A percentile compares a stretch with the other conserved stretches of the same genome.
These are phyloP conservation scores for Hipposideros larvatus DNA, from an alignment of 2,797 vertebrate species.

Conservation along the genomic window DNA sequence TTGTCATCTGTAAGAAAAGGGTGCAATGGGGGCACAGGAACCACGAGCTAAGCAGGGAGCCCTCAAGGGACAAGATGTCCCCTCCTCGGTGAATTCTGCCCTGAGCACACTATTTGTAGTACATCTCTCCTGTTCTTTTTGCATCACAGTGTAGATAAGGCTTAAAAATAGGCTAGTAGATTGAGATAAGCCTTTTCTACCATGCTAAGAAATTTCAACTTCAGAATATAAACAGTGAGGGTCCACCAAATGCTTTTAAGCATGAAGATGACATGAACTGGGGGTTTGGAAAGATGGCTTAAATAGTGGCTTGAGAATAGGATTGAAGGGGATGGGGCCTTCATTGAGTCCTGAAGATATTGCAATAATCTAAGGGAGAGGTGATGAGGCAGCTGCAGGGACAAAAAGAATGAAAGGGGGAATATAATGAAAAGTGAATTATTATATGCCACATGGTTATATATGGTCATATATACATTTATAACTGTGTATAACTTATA, in stretches of 20 bases:
- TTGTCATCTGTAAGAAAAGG: not conserved
- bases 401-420: conserved; percentile 14
- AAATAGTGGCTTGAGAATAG: not conserved
- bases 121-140: not conserved
- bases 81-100: not conserved
- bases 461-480: not conserved
- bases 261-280: not conserved
- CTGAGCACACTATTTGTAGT: not conserved
- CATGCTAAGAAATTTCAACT: not conserved
- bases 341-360: not conserved
- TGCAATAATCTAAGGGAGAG: not conserved
- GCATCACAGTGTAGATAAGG: conserved; percentile 1
- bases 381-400: not conserved
- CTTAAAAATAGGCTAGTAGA: not conserved
- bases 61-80: not conserved
- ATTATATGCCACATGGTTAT: not conserved
- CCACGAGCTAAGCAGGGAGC: not conserved
- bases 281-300: not conserved
- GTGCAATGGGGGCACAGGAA: not conserved
- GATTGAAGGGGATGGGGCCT: not conserved
- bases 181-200: not conserved
- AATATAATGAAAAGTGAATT: not conserved
- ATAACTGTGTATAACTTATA: not conserved
- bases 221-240: not conserved
- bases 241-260: not conserved